Base-by-base conservation (phyloP, 2,797 vertebrate species). In the Hylomyscus alleni region DNA sequence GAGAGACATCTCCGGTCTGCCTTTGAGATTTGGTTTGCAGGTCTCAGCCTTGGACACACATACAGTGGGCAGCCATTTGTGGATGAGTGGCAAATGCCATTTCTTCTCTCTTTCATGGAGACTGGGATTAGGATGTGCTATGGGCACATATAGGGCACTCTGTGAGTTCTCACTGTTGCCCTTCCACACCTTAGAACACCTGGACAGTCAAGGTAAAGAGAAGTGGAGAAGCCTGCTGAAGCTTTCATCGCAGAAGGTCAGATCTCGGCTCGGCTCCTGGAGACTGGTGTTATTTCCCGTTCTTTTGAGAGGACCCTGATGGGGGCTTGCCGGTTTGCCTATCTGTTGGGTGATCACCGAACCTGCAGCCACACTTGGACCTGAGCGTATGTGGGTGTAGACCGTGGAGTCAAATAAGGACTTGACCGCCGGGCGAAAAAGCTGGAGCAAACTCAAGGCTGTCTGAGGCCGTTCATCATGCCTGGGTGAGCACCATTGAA, bases 391-490 rank as follows among this genome's bases (percentile, higher is more conserved):
- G 69, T 77, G 73, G 58, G 26, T 73, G 58, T 87, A 73, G 82
- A 47, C 72, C 19, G 9, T 89, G 54, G 85, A 97, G 96, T 93
- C 97, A 93, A 60, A 95, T 93, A 84, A 95, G 97, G 97, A 91
- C 94, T 67, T 96, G 91, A 87, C 92, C 6, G 10, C 92, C 92
- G 2, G 1, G 93, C 19, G 1, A 17, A 65, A 65, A 89, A 92
- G 69, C 88, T 40, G 73, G 90, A 76, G 78, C 81, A 40, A 81
- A 95, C 82, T 60, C 92, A 90, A 62, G 95, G 17, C 96, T 94
- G 97, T 77, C 97, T 92, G 80, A 84, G 91, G 62, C 95, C 65
- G 52, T 95, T 91, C 83, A 88, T 91, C 95, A 95, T 89, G 97
- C 90, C 87, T 83, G 95, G 83, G 78, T 75, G 94, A 97, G 83